Percentiles rank a stretch among this genome's conserved stretches.
phyloP scores from a whole-genome alignment of 2,888 invertebrate species.

The Aspidiotus destructor region DNA sequence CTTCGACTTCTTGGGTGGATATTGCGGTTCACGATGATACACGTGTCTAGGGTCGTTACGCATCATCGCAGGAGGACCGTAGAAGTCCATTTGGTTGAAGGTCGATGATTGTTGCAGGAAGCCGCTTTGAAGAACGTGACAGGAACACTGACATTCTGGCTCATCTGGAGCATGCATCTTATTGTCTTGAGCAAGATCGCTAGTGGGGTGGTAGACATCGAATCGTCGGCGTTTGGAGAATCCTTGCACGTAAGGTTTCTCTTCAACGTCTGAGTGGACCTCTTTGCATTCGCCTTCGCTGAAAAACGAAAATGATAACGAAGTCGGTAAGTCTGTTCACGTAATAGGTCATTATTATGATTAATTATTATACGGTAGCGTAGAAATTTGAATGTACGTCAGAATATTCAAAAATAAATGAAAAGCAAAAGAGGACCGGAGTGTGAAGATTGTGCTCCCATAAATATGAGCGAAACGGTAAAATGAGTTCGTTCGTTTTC shows the following conservation, averaged over 20 bases:
- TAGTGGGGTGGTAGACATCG: slow-evolving; percentile 27
- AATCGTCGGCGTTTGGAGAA: slow-evolving; percentile 12
- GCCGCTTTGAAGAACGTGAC: background rate
- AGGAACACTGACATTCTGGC: background rate
- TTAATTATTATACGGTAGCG: no score
- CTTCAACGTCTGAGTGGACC: slow-evolving; percentile 59
- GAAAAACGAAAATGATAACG: background rate
- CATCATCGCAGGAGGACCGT: background rate
- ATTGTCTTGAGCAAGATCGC: slow-evolving; percentile 27
- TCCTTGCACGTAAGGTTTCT: slow-evolving; percentile 42
- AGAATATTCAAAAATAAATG: no score
- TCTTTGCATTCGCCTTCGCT: slow-evolving; percentile 46
- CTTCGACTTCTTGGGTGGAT: background rate
- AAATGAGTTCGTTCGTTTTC: no score
- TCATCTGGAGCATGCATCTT: background rate
- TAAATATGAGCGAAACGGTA: no score
- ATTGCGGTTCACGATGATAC: background rate
- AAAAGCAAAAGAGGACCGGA: no score
- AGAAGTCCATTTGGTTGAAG: background rate
- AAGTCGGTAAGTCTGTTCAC: no score
- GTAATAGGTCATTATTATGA: no score
- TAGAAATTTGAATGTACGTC: no score
- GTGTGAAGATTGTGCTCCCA: no score
- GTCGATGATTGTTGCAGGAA: background rate
- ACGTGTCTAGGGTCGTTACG: slow-evolving; percentile 5